These are phyloP conservation scores for Temnothorax ravouxi DNA, from an alignment of 2,888 invertebrate species.

Conservation along the genomic window DNA sequence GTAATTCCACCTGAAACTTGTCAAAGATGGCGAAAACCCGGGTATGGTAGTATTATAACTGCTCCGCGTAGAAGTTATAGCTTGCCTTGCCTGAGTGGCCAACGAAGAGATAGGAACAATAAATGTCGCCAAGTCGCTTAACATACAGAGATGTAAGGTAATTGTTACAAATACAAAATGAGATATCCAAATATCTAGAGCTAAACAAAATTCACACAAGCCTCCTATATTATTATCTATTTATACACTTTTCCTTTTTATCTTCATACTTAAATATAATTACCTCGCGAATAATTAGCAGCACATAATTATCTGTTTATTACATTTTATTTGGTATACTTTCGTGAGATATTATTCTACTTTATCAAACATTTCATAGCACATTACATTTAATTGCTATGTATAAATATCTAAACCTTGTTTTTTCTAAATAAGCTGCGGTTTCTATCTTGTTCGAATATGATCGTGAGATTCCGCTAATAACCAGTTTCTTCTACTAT, in stretches of 20 bases:
- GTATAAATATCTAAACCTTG: neutral
- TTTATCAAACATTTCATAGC: neutral
- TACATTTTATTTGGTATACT: neutral
- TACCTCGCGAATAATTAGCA: neutral
- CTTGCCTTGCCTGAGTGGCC: neutral
- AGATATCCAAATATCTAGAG: neutral
- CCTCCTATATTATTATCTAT: neutral
- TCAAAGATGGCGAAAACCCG: neutral
- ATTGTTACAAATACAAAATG: constrained; percentile 1
- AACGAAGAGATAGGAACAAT: neutral
- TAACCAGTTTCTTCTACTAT: constrained; percentile 16
- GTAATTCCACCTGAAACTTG: neutral
- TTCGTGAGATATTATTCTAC: neutral
- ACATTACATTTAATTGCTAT: neutral
- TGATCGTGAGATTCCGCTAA: neutral
- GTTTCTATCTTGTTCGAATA: neutral
- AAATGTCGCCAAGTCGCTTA: neutral
- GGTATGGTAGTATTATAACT: neutral
- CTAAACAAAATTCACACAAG: neutral
- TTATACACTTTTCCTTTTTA: neutral
- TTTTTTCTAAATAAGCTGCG: neutral
- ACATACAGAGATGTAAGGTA: neutral
- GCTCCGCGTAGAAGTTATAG: neutral
- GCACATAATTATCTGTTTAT: neutral
- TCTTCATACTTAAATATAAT: neutral